Percentiles rank a stretch among this genome's conserved stretches.
These are phyloP conservation scores for Tangara arthus DNA, from an alignment of 2,797 vertebrate genomes.

Conservation along the genomic window DNA sequence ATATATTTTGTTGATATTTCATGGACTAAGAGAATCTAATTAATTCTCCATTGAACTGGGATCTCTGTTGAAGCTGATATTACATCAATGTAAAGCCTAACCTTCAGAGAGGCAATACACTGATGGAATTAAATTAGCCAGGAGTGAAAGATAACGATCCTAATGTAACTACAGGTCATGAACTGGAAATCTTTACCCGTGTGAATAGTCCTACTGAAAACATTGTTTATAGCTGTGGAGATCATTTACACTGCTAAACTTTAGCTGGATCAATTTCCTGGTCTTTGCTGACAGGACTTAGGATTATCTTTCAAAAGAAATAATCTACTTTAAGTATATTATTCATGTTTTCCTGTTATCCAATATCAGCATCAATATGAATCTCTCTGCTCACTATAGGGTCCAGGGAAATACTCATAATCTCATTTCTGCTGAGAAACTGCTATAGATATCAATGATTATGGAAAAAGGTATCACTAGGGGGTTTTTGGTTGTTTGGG, in stretches of 20 bases:
- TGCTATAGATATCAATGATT: neutral
- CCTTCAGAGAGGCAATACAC: neutral
- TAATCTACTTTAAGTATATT: neutral
- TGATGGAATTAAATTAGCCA: neutral
- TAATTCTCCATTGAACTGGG: neutral
- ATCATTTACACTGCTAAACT: neutral
- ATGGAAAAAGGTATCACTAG: neutral
- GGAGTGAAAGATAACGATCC: neutral
- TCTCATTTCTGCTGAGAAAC: neutral
- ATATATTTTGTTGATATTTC: neutral
- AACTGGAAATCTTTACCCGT: neutral
- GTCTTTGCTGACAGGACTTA: neutral
- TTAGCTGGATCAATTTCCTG: neutral
- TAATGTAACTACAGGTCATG: neutral
- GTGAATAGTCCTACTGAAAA: neutral
- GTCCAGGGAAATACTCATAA: neutral
- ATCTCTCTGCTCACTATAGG: neutral
- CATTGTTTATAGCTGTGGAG: neutral
- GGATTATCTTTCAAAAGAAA: neutral
- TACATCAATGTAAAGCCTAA: neutral
- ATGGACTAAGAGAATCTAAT: neutral
- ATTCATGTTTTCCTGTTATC: neutral
- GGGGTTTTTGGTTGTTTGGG: accelerated
- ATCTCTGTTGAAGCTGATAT: neutral
- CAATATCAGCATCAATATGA: neutral